Percentiles rank a stretch among this genome's conserved stretches.
Evolutionary conservation across 1,140 invertebrate species (phyloP).

Genomic region (Drosophila parabipectinata): DNA sequence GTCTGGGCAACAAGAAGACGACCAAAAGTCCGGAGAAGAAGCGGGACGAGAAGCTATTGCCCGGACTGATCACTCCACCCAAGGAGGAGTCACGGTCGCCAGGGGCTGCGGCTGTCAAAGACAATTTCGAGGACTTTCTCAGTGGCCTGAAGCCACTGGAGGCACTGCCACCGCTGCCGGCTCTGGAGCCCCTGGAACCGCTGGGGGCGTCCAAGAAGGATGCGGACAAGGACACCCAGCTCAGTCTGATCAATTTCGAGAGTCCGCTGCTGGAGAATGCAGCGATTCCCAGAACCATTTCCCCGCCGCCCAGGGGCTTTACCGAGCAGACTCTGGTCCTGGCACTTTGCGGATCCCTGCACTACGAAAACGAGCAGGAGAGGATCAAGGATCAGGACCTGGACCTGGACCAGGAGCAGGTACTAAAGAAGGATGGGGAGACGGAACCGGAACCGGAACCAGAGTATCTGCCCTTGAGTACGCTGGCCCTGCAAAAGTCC

Average conservation of each 20-base stretch:
- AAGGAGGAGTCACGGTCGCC: constrained; percentile 7
- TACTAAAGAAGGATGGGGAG: constrained; percentile 53
- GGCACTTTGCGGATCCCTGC: constrained; percentile 77
- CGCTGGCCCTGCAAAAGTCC: constrained; percentile 40
- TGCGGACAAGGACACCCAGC: not conserved
- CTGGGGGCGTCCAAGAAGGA: not conserved
- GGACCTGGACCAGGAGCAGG: constrained; percentile 40
- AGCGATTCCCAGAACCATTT: constrained; percentile 54
- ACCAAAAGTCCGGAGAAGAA: constrained; percentile 33
- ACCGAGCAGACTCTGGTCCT: constrained; percentile 75
- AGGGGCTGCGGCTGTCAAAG: constrained; percentile 5
- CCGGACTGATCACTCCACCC: constrained; percentile 14
- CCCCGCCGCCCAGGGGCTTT: constrained; percentile 64
- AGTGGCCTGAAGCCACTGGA: constrained; percentile 54
- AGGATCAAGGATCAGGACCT: constrained; percentile 7
- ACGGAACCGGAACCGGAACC: not conserved
- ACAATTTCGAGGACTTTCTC: constrained; percentile 69
- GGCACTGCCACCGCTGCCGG: constrained; percentile 66
- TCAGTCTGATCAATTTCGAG: constrained; percentile 80
- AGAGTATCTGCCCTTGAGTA: constrained; percentile 10
- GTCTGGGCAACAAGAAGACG: constrained; percentile 26
- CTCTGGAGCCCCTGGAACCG: constrained; percentile 63
- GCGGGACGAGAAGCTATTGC: constrained; percentile 31
- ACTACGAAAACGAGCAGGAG: constrained; percentile 70
- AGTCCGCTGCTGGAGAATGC: constrained; percentile 71